Percentiles rank a stretch among this genome's conserved stretches.
Conservation (phyloP, 2,888 invertebrate species). For the Parascotia fuliginaria region DNA sequence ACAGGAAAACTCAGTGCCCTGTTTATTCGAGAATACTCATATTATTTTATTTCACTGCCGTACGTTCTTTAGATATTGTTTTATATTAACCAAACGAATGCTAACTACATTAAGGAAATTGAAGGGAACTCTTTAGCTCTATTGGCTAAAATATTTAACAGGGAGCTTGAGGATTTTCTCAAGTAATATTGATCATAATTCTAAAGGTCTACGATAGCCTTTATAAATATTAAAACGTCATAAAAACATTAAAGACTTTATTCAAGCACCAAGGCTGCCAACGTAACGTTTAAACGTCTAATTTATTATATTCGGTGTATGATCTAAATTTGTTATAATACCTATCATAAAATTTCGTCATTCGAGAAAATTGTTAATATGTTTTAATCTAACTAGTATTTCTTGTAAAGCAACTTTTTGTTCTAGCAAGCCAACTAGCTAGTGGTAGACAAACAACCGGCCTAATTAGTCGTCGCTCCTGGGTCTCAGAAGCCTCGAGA, state of each 20-base stretch:
- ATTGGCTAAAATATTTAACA: background rate
- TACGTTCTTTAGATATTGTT: too few relatives aligned
- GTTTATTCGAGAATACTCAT: too few relatives aligned
- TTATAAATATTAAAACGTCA: background rate
- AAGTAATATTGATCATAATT: constrained; percentile 2
- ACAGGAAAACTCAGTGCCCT: too few relatives aligned
- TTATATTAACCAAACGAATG: too few relatives aligned
- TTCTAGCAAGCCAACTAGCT: too few relatives aligned
- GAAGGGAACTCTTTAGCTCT: background rate
- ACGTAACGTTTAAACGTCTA: background rate
- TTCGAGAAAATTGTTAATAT: background rate
- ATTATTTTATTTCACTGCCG: too few relatives aligned
- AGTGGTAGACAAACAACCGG: too few relatives aligned
- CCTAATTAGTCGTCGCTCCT: too few relatives aligned
- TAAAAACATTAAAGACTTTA: background rate
- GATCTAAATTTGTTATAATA: background rate
- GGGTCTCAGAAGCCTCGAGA: too few relatives aligned
- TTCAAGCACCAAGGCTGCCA: background rate
- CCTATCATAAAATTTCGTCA: too few relatives aligned
- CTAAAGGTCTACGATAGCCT: background rate
- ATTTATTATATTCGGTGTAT: background rate
- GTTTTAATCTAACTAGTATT: too few relatives aligned
- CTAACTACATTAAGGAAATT: background rate
- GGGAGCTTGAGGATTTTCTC: background rate
- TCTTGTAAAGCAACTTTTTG: too few relatives aligned